Evolutionary conservation across 2,797 vertebrate species (phyloP).

Genomic region (Mormyrops boulengeri): DNA sequence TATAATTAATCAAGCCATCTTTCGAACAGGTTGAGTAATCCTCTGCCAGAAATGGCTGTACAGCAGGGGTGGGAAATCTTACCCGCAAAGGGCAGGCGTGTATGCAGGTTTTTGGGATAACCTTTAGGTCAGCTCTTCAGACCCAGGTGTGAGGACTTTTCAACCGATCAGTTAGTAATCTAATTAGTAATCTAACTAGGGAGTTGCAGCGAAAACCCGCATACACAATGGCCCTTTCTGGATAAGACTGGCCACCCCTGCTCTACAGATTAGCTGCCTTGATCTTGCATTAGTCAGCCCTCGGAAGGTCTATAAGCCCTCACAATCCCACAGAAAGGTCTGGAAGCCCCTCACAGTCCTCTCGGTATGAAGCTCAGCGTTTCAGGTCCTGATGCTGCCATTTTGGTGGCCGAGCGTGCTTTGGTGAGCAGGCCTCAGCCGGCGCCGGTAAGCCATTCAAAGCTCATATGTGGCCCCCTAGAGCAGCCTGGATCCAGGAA

Average conservation of each 20-base stretch:
- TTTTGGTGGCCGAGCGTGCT: not conserved
- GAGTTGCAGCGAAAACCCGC: not conserved
- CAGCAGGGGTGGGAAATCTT: not conserved
- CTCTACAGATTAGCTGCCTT: not conserved
- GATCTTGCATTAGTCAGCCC: not conserved
- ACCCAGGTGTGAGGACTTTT: not conserved
- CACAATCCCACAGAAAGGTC: not conserved
- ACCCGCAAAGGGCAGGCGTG: not conserved
- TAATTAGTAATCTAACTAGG: not conserved
- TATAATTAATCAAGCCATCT: not conserved
- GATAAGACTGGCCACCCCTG: not conserved
- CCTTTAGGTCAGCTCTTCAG: not conserved
- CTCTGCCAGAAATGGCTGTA: not conserved
- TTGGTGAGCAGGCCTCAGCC: not conserved
- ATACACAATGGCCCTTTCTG: not conserved
- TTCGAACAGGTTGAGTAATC: not conserved
- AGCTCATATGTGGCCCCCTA: not conserved
- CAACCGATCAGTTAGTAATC: not conserved
- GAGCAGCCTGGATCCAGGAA: conserved; percentile 12
- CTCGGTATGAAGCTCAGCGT: not conserved
- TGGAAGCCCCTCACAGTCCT: not conserved
- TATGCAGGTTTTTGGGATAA: not conserved
- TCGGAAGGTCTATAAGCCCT: not conserved
- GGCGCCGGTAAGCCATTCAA: not conserved
- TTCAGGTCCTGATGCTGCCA: not conserved